Evolutionary conservation across 2,113 vertebrate genomes (phyloP), one percentile per base, ranked within the genome.

Genomic region (Lampris incognitus): DNA sequence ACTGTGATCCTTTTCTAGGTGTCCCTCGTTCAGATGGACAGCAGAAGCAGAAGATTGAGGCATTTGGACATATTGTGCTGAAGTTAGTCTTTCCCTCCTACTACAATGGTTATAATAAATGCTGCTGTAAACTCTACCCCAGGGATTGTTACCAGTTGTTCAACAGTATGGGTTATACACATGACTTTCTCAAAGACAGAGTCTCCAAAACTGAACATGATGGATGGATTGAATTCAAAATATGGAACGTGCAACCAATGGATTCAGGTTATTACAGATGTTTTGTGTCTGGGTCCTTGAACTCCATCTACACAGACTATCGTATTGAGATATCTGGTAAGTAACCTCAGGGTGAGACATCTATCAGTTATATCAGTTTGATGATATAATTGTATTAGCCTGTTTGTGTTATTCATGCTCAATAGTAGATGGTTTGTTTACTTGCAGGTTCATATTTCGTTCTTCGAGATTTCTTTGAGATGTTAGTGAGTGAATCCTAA

Each of bases 211-310:
- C 44, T 0, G 69, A 88, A 61, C 64, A 54, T 1, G 3, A 81
- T 13, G 86, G 87, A 50, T 74, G 39, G 76, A 89, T 93, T 57
- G 72, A 86, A 56, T 91, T 94, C 75, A 85, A 9, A 67, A 92
- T 94, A 59, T 84, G 61, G 39, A 80, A 91, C 2, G 80, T 84
- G n/a, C 81, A 7, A 13, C 5, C 62, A 48, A 13, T 0, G 7
- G 92, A 94, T 56, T 59, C 76, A 69, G 94, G 94, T 8, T 78
- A 36, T 46, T 94, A 94, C 78, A 89, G 89, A 67, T 94, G 94
- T 66, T 13, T 51, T 0, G 46, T 94, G 40, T 1, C 5, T 8
- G 69, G 63, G 8, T 24, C 55, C 39, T 39, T 76, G 64, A 57
- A 42, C 65, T 38, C 1, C 5, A 56, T 89, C 10, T 93, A 89